Base-by-base conservation (phyloP, 2,888 invertebrate species). In the Dicyrtoma fusca region DNA sequence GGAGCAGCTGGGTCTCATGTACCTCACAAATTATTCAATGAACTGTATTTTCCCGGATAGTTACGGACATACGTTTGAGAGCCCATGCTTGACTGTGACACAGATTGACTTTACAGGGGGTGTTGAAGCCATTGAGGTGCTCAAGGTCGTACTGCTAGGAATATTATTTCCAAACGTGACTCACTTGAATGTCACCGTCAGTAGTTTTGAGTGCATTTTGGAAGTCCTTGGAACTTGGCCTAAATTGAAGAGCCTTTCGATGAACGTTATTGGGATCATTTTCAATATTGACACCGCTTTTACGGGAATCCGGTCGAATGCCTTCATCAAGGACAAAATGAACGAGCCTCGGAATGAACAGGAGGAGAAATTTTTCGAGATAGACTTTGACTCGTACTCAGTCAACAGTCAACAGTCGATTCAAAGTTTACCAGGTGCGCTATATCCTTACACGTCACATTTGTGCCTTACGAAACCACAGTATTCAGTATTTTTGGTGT, bases 101-200 rank as follows among this genome's bases (percentile, higher is more conserved):
- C 13, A 61, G 21, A 25, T 69, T n/a, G 17, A 45, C 8, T 47
- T 69, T 13, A 21, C 45, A 2, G 69, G 69, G 1, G 69, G 69
- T 10, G 47, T 42, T 14, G 69, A 69, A 23, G 13, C n/a, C 0
- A 47, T 69, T 1, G 10, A 47, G 10, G 10, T 3, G 1, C 2
- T 44, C n/a, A 59, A 69, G 25, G 11, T 69, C 6, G 14, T 6
- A 1, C 5, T 57, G 14, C n/a, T 69, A 17, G 57, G 23, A 4
- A 34, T 1, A 6, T 14, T 45, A 6, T 69, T 69, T 25, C 69
- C 59, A 0, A n/a, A 19, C n/a, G 45, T 69, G 1, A 25, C 42
- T 13, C 25, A 45, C 14, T 45, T 69, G 10, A 59, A 10, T 8
- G 59, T 59, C 10, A 59, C 59, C 6, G 17, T 69, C 2, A 6